Conservation (phyloP, 1,140 invertebrate species). For the Drosophila melanogaster region DNA sequence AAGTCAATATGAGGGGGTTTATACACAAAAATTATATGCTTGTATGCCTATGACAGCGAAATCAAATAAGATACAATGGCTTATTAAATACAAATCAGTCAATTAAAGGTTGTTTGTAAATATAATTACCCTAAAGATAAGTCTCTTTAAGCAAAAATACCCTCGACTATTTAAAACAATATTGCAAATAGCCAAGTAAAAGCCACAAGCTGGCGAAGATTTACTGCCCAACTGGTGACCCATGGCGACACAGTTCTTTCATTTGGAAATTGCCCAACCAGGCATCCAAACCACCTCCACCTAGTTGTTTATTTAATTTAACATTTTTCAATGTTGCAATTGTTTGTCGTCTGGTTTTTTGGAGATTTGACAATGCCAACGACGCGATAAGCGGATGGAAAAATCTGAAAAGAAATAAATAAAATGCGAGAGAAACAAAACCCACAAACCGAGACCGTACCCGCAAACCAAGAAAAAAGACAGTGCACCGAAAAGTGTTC, state of each 20-base stretch:
- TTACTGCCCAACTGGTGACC: slow-evolving; percentile 19
- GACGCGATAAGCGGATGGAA: slow-evolving; percentile 26
- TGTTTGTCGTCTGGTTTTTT: slow-evolving; percentile 39
- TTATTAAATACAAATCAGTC: no score
- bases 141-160: no score
- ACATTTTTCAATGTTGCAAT: slow-evolving; percentile 38
- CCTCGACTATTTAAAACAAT: no score
- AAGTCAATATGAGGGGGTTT: neutral
- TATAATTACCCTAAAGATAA: no score
- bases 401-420: slow-evolving; percentile 1
- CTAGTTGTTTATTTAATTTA: slow-evolving; percentile 48
- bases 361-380: slow-evolving; percentile 51
- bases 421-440: slow-evolving; percentile 18
- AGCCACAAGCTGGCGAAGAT: slow-evolving; percentile 17
- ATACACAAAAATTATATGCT: neutral
- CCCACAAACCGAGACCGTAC: slow-evolving; percentile 30
- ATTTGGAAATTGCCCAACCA: slow-evolving; percentile 25
- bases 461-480: slow-evolving; percentile 24
- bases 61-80: neutral
- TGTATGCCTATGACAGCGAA: neutral
- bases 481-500: slow-evolving; percentile 12
- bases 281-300: neutral
- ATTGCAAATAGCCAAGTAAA: no score
- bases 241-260: slow-evolving; percentile 10
- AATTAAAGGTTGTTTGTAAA: no score